phyloP scores from a whole-genome alignment of 2,888 invertebrate species.

The Fragum fragum region DNA sequence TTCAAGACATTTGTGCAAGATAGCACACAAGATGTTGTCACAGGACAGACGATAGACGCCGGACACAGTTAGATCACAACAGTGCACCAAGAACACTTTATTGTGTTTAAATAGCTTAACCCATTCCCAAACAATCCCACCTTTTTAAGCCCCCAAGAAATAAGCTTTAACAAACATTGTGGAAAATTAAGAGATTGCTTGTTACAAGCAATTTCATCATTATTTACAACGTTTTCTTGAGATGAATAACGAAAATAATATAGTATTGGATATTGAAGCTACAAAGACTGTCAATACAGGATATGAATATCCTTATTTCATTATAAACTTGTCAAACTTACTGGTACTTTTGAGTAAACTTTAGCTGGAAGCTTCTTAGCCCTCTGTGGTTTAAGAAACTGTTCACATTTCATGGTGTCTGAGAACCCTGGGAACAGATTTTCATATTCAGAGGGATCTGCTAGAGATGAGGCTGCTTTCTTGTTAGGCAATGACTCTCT shows the following conservation, averaged over 20 bases:
- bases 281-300: background rate
- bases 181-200: background rate
- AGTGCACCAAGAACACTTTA: too few relatives aligned
- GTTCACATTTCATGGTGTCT: conserved; percentile 91
- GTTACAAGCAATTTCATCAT: background rate
- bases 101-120: too few relatives aligned
- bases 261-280: background rate
- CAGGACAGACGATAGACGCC: too few relatives aligned
- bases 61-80: too few relatives aligned
- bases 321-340: conserved; percentile 70
- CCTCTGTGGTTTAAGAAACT: conserved; percentile 87
- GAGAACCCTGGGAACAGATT: conserved; percentile 96
- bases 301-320: too few relatives aligned
- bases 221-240: background rate
- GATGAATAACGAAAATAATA: background rate
- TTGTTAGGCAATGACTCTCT: conserved; percentile 94
- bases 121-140: too few relatives aligned
- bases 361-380: conserved; percentile 88
- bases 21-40: too few relatives aligned
- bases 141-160: too few relatives aligned
- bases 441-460: conserved; percentile 98
- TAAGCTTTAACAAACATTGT: too few relatives aligned
- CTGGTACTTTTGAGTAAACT: conserved; percentile 88
- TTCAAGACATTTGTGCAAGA: too few relatives aligned
- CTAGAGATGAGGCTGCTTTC: conserved; percentile 97